Percentiles rank a stretch among this genome's conserved stretches.
phyloP scores from a whole-genome alignment of 2,888 invertebrate species.

The Ophion slaviceki region DNA sequence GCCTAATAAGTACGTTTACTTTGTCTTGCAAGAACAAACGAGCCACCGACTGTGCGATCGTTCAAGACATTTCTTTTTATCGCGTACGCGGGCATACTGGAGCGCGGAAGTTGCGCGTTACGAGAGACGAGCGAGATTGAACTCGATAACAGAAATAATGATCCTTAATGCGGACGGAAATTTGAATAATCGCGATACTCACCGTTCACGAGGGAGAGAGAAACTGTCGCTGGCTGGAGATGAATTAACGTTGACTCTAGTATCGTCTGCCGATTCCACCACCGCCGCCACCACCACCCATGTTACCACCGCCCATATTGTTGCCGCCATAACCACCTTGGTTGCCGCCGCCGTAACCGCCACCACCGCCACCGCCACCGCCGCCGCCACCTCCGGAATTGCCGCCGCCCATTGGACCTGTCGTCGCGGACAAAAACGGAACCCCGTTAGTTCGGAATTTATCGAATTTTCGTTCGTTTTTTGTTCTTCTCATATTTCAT shows the following conservation, averaged over 20 bases:
- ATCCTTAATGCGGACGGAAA: neutral
- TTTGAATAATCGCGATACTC: conserved; percentile 69
- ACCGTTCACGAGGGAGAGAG: conserved; percentile 76
- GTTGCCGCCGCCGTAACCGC: conserved; percentile 82
- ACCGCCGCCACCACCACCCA: conserved; percentile 81
- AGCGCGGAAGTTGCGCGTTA: conserved; percentile 21
- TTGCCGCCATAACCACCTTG: conserved; percentile 83
- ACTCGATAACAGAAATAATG: conserved; percentile 9
- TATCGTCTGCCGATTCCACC: conserved; percentile 83
- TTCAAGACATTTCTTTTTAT: neutral
- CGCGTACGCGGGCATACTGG: conserved; percentile 4
- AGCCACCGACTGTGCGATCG: conserved; percentile 47
- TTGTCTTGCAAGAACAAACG: conserved; percentile 54
- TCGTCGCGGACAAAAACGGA: conserved; percentile 27
- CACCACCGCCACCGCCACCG: conserved; percentile 85
- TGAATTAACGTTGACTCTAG: conserved; percentile 70
- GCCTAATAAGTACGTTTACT: conserved; percentile 8
- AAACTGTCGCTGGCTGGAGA: conserved; percentile 43
- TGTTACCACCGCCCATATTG: conserved; percentile 82
- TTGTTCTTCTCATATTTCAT: conserved; percentile 1
- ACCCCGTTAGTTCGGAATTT: neutral
- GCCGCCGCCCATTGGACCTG: conserved; percentile 78
- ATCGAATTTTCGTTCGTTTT: neutral
- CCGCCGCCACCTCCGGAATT: conserved; percentile 83
- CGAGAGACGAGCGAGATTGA: conserved; percentile 30